A percentile compares a stretch with the other conserved stretches of the same genome.
phyloP scores from a whole-genome alignment of 2,888 invertebrate species.

The Sceliomorpha sp. region DNA sequence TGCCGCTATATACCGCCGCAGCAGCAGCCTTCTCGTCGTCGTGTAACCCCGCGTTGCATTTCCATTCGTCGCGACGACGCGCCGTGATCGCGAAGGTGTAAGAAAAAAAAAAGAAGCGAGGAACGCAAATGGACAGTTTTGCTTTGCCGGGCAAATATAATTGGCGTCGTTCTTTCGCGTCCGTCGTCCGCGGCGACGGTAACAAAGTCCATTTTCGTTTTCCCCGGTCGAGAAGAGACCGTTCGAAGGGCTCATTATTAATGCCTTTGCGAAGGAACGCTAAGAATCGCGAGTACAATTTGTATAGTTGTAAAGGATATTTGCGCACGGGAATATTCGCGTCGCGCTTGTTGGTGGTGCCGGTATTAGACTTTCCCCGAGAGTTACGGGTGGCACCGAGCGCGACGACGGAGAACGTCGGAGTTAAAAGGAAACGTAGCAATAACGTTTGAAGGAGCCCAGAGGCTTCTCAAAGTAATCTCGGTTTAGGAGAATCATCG shows the following conservation, averaged over 20 bases:
- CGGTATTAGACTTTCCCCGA: conserved; percentile 50
- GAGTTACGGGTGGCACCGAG: conserved; percentile 56
- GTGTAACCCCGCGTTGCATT: conserved; percentile 25
- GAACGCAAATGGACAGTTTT: conserved; percentile 76
- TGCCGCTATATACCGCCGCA: too few species aligned
- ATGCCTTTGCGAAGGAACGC: conserved; percentile 14
- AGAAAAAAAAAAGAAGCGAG: too few species aligned
- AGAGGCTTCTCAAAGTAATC: conserved; percentile 59
- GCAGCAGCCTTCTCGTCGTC: conserved; percentile 28
- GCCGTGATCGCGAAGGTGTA: conserved; percentile 69
- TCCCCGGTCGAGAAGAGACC: too few species aligned
- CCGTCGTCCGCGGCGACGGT: neutral
- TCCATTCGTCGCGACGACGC: conserved; percentile 52
- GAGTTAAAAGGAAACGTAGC: conserved; percentile 61
- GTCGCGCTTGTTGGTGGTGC: conserved; percentile 53
- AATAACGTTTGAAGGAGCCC: conserved; percentile 63
- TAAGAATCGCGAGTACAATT: conserved; percentile 28
- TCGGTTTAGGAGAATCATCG: conserved; percentile 59
- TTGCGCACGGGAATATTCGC: conserved; percentile 55
- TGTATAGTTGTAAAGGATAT: conserved; percentile 19
- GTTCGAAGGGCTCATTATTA: too few species aligned
- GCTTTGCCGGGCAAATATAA: too few species aligned
- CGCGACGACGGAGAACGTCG: conserved; percentile 53
- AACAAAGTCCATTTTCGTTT: too few species aligned
- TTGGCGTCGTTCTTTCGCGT: too few species aligned